phyloP scores from a whole-genome alignment of 2,797 vertebrate species.

The Molothrus aeneus region DNA sequence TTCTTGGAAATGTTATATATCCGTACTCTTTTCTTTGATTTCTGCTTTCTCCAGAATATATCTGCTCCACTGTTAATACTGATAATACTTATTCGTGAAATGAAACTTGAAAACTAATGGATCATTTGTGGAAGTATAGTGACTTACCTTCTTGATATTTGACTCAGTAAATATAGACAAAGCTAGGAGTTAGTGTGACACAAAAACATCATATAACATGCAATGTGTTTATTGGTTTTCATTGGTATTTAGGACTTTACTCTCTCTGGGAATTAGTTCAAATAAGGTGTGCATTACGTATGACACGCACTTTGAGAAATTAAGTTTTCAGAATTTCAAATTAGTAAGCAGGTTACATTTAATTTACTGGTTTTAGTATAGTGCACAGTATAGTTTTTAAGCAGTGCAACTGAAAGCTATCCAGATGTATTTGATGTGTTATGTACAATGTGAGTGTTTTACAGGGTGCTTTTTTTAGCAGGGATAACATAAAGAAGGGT shows the following conservation, averaged over 20 bases:
- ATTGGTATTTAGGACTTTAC: neutral
- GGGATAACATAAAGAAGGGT: neutral
- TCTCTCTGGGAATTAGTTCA: neutral
- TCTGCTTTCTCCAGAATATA: neutral
- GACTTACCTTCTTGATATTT: neutral
- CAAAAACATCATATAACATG: neutral
- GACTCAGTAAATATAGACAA: neutral
- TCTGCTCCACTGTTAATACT: neutral
- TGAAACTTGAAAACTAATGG: neutral
- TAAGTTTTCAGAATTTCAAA: neutral
- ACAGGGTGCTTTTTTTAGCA: neutral
- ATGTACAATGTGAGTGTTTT: neutral
- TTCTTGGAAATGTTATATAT: neutral
- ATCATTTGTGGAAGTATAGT: neutral
- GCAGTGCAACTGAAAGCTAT: neutral
- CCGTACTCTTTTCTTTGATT: neutral
- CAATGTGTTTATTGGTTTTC: neutral
- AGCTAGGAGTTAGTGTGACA: neutral
- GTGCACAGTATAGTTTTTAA: neutral
- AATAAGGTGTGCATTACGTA: neutral
- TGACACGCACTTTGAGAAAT: neutral
- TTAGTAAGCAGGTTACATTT: neutral
- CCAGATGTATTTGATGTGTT: neutral
- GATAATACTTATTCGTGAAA: neutral
- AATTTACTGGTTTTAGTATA: neutral